Base-by-base conservation (phyloP, 2,888 invertebrate genomes). In the Acleris sparsana region DNA sequence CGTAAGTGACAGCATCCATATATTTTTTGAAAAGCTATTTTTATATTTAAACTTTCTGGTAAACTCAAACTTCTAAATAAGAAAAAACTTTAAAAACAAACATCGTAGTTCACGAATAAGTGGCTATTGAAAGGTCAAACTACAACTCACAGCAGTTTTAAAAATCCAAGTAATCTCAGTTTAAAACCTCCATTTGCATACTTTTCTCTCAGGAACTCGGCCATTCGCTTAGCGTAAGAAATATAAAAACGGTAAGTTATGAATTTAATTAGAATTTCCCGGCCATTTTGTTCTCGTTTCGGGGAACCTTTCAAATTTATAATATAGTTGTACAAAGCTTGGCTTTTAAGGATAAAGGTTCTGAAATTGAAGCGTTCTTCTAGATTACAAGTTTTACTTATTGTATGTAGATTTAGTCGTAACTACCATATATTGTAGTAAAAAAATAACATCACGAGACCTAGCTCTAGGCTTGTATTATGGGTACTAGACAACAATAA, bases 181-280 rank as follows among this genome's bases (percentile, higher is more conserved):
- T 46, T 46, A 46, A 46, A 57, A 25, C 25, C 22, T n/a, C 22
- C n/a, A 46, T 57, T 57, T 57, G 7, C 46, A 57, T 57, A 57
- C 57, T 57, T 25, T 29, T 44, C 56, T 43, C 25, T n/a, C 43
- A n/a, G 46, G 17, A 57, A 46, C 57, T 57, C 25, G 46, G 57
- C 46, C 51, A 61, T 43, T 17, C 60, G 51, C 22, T 56, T 60
- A 43, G 43, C 43, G 22, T 4, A 18, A 61, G 43, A 61, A 52
- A 61, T 60, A 61, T 61, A 52, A 22, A 52, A 43, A 61, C 48
- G 48, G 59, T 57, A 57, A 57, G 57, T 57, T 57, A 57, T 57
- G 57, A 57, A 46, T 57, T 57, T 57, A 57, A 57, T 57, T 59
- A 59, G 59, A 57, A 25, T 57, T 44, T 22, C 46, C 22, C 17